Evolutionary conservation across 2,113 vertebrate genomes (phyloP).

Genomic region (Ranitomeya variabilis): DNA sequence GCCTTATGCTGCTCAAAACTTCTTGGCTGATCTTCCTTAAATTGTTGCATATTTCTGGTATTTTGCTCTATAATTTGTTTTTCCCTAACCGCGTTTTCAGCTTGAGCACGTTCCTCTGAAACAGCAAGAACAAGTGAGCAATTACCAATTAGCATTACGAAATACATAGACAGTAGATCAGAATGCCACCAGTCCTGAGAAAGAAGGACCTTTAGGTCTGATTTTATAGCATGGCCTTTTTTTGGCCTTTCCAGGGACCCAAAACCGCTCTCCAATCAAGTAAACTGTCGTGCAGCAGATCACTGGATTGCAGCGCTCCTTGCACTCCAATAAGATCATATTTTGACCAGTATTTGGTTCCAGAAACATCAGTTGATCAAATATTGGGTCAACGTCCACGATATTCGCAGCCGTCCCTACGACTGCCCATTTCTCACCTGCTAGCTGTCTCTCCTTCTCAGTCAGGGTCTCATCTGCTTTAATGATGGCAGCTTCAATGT

Average conservation of each 20-base stretch:
- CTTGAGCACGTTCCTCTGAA: constrained; percentile 13
- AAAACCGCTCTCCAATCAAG: neutral
- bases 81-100: neutral
- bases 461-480: constrained; percentile 22
- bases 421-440: neutral
- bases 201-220: neutral
- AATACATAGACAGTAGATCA: neutral
- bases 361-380: neutral
- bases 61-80: neutral
- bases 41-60: neutral
- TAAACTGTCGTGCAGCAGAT: neutral
- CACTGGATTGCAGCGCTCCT: neutral
- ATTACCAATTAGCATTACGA: neutral
- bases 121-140: neutral
- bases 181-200: neutral
- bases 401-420: no score
- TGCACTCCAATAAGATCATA: no score
- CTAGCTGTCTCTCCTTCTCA: neutral
- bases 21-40: neutral
- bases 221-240: no score
- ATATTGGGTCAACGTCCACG: neutral
- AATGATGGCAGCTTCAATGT: constrained; percentile 7
- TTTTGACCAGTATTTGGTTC: neutral
- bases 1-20: neutral
- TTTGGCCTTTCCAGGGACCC: no score